These are phyloP conservation scores for Drosophila multiciliata DNA, from an alignment of 2,888 invertebrate species.

Conservation along the genomic window DNA sequence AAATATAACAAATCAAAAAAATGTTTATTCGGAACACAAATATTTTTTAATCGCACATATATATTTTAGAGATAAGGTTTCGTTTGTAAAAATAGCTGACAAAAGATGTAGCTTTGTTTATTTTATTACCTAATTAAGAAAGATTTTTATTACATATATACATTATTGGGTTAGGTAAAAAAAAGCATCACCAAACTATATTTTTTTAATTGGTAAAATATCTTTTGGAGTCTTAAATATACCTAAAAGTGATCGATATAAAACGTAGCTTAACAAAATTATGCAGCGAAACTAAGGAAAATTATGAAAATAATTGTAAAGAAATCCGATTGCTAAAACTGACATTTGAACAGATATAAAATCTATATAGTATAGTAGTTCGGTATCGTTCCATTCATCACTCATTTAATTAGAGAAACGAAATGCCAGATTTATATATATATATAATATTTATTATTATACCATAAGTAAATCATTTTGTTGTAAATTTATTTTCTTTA, in stretches of 20 bases:
- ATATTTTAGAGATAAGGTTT: neutral
- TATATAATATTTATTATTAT: neutral
- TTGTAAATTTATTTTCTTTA: neutral
- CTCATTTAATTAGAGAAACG: neutral
- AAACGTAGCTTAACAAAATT: neutral
- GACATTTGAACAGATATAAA: neutral
- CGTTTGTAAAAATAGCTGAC: neutral
- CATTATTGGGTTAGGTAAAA: neutral
- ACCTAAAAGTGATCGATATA: neutral
- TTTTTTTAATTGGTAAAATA: neutral
- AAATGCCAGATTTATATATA: neutral
- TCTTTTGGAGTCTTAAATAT: neutral
- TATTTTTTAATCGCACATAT: neutral
- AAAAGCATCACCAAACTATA: neutral
- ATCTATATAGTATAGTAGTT: neutral
- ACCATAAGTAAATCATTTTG: no score
- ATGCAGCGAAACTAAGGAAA: neutral
- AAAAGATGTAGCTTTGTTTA: neutral
- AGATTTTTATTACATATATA: neutral
- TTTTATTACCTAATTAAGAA: neutral
- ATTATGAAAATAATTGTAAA: neutral
- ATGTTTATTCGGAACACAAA: neutral
- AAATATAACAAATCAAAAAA: neutral
- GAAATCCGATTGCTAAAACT: neutral
- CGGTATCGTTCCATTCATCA: neutral